Conservation (phyloP, 2,113 vertebrate species). For the Scartelaos histophorus region DNA sequence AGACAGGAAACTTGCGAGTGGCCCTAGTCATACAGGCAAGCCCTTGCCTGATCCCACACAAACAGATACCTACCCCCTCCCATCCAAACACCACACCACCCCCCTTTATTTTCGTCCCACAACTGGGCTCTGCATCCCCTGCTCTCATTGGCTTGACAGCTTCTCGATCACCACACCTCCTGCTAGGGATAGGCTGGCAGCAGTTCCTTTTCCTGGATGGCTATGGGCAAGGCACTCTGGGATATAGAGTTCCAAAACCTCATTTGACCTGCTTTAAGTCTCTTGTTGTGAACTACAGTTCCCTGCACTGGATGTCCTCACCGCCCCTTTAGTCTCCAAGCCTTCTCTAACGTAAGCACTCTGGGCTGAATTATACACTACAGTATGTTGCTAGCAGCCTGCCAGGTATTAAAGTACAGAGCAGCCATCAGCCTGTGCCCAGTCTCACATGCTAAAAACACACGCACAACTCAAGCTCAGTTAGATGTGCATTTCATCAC, state of each 20-base stretch:
- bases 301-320: conserved; percentile 65
- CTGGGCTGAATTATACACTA: conserved; percentile 82
- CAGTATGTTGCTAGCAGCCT: conserved; percentile 81
- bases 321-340: conserved; percentile 75
- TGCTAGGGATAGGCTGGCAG: conserved; percentile 71
- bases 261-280: conserved; percentile 60
- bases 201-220: conserved; percentile 78
- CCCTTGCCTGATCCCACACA: conserved; percentile 84
- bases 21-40: conserved; percentile 81
- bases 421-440: conserved; percentile 70
- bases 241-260: conserved; percentile 71
- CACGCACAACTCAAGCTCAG: conserved; percentile 28
- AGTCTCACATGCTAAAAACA: conserved; percentile 43
- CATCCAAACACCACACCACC: conserved; percentile 55
- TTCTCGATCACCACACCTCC: conserved; percentile 83
- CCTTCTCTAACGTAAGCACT: conserved; percentile 84
- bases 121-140: conserved; percentile 73
- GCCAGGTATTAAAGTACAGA: conserved; percentile 84
- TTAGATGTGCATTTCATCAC: conserved; percentile 39
- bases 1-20: conserved; percentile 81
- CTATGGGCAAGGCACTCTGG: conserved; percentile 78
- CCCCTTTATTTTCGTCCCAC: conserved; percentile 80
- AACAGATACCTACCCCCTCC: conserved; percentile 76
- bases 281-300: conserved; percentile 75
- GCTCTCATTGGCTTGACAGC: conserved; percentile 71